phyloP scores from a whole-genome alignment of 2,797 vertebrate species.

The Amphiprion clarkii region DNA sequence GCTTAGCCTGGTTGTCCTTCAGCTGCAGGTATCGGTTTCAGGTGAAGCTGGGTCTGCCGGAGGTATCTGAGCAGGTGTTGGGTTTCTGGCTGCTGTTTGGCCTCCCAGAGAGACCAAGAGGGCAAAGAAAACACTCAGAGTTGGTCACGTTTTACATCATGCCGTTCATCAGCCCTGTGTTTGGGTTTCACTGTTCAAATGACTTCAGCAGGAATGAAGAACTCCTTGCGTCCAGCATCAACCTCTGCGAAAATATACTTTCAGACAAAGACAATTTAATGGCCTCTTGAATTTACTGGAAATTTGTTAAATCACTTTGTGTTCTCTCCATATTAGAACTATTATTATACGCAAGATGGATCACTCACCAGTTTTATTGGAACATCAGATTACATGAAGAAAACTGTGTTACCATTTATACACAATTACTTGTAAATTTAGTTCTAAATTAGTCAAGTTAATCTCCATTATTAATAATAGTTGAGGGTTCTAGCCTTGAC shows the following conservation, averaged over 20 bases:
- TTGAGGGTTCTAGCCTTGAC: no score
- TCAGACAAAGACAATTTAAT: neutral
- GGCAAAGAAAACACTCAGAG: constrained; percentile 51
- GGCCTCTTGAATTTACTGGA: neutral
- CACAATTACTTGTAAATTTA: no score
- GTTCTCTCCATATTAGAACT: neutral
- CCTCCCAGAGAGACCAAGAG: constrained; percentile 34
- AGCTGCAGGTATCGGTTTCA: constrained; percentile 31
- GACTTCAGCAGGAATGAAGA: constrained; percentile 8
- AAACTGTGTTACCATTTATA: neutral
- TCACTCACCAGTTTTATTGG: neutral
- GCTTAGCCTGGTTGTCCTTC: neutral
- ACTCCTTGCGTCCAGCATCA: neutral
- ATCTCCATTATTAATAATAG: no score
- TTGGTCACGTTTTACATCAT: constrained; percentile 32
- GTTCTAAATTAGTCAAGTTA: no score
- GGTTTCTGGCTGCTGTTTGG: constrained; percentile 51
- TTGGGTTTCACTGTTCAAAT: neutral
- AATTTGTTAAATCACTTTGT: neutral
- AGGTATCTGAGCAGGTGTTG: constrained; percentile 48
- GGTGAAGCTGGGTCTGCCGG: constrained; percentile 32
- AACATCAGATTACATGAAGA: neutral
- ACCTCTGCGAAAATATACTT: neutral
- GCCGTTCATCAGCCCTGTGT: constrained; percentile 33
- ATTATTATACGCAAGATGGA: neutral